These are phyloP conservation scores for Lissocephala sabroskyi DNA, from an alignment of 2,888 invertebrate species.

Conservation along the genomic window DNA sequence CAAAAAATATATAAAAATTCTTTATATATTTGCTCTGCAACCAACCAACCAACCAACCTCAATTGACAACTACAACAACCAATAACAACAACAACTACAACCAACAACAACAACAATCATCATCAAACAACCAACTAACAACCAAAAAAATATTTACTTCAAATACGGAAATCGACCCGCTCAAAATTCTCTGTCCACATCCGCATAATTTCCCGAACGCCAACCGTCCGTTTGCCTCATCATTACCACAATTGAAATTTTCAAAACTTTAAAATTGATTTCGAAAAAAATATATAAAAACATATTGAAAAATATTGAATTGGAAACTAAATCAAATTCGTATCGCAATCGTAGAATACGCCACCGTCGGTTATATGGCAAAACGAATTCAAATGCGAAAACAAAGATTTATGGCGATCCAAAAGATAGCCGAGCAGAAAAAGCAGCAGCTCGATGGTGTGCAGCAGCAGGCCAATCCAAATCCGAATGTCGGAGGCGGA, in stretches of 20 bases:
- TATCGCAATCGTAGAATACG: slow-evolving; percentile 84
- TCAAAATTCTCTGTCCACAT: slow-evolving; percentile 7
- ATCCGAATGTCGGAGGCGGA: slow-evolving; percentile 74
- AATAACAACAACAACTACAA: slow-evolving; percentile 27
- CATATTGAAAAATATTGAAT: slow-evolving; percentile 12
- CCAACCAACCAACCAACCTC: slow-evolving; percentile 14
- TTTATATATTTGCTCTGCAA: slow-evolving; percentile 2
- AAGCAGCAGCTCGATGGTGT: slow-evolving; percentile 86
- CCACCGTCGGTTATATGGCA: slow-evolving; percentile 98
- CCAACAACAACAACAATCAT: slow-evolving; percentile 15
- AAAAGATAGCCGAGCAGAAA: slow-evolving; percentile 94
- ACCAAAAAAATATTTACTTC: slow-evolving; percentile 37
- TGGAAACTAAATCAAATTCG: slow-evolving; percentile 47
- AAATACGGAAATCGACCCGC: slow-evolving; percentile 17
- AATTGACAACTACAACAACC: slow-evolving; percentile 8
- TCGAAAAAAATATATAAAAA: background rate
- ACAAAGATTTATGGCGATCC: slow-evolving; percentile 90
- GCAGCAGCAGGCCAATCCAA: slow-evolving; percentile 84
- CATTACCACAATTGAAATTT: slow-evolving; percentile 10
- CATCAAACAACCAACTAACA: slow-evolving; percentile 27
- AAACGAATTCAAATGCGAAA: slow-evolving; percentile 97
- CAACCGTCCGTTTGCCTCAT: slow-evolving; percentile 35
- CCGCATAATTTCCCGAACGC: slow-evolving; percentile 18
- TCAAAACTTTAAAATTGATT: too few species aligned
- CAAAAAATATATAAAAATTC: slow-evolving; percentile 6